phyloP scores from a whole-genome alignment of 2,888 invertebrate species.

The Drosophila lutescens region DNA sequence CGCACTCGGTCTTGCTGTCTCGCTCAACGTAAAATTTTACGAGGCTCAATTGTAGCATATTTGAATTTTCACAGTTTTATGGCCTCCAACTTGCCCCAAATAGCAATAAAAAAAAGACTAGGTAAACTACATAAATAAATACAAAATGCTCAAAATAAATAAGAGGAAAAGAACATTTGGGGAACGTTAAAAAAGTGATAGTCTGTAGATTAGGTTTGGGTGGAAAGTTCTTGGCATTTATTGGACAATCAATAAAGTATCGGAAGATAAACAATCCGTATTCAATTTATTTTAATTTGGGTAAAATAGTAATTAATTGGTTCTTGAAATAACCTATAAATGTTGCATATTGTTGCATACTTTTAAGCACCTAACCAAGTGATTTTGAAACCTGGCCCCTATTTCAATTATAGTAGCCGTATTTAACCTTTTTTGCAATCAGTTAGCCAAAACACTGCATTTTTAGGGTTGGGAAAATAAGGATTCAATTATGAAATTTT shows the following conservation, averaged over 20 bases:
- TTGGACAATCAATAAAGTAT: too few relatives aligned
- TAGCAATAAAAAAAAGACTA: not conserved
- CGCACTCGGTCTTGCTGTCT: conserved; percentile 11
- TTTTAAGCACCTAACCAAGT: too few relatives aligned
- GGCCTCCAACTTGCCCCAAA: conserved; percentile 14
- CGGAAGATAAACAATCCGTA: not conserved
- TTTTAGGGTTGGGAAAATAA: too few relatives aligned
- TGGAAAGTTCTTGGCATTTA: not conserved
- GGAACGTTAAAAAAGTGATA: not conserved
- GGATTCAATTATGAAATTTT: too few relatives aligned
- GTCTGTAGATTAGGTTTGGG: not conserved
- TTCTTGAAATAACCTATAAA: too few relatives aligned
- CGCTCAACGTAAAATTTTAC: conserved; percentile 60
- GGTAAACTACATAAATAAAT: conserved; percentile 8
- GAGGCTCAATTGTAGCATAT: conserved; percentile 66
- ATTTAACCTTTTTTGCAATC: too few relatives aligned
- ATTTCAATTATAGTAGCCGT: too few relatives aligned
- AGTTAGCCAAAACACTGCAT: too few relatives aligned
- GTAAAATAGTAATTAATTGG: not conserved
- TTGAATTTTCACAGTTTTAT: conserved; percentile 54
- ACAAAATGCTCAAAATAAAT: conserved; percentile 8
- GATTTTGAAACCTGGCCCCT: too few relatives aligned
- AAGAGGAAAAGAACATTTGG: not conserved
- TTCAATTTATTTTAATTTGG: not conserved
- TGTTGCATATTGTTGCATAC: too few relatives aligned